Evolutionary conservation across 2,888 invertebrate species (phyloP), one percentile per base, ranked within the genome.

Genomic region (Hyppa rectilinea): DNA sequence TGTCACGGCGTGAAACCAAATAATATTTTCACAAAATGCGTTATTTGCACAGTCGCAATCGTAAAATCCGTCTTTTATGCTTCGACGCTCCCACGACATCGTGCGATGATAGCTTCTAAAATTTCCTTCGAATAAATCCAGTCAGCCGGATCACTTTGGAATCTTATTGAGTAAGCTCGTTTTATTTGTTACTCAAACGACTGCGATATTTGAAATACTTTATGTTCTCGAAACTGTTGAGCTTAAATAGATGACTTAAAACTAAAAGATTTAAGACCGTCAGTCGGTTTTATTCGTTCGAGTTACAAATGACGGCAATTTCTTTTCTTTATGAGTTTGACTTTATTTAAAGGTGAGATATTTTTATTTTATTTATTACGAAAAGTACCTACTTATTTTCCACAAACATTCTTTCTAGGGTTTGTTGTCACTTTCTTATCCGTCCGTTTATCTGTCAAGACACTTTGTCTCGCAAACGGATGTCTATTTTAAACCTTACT

Each of bases 41-140:
- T 82, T 87, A 84, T 84, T 85, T 81, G 79, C 76, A 70, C 81
- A 68, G 81, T 79, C 81, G 75, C 84, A 80, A 80, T 87, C 86
- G 85, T 86, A 84, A 86, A 86, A 83, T 83, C 82, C 75, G 77
- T 78, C 72, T 83, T 85, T 87, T 81, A 83, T 81, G 74, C 79
- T 78, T 70, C 82, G 70, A 17, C 56, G 70, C 71, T 72, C 66
- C 47, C 36, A 36, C 53, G 65, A 67, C 68, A 66, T 71, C 47
- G 60, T 47, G 58, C 61, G 75, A 71, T 79, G 79, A 83, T 79
- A 77, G 82, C 73, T 83, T 81, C 75, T 77, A 68, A 82, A 82
- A 80, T 78, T 76, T 77, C 67, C 65, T 43, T 43, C 53, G 26
- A 72, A 79, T 82, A 84, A 83, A 84, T 84, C 76, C 70, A 75